These are phyloP conservation scores for Peromyscus attwateri DNA, from an alignment of 2,797 vertebrate species.

Conservation along the genomic window DNA sequence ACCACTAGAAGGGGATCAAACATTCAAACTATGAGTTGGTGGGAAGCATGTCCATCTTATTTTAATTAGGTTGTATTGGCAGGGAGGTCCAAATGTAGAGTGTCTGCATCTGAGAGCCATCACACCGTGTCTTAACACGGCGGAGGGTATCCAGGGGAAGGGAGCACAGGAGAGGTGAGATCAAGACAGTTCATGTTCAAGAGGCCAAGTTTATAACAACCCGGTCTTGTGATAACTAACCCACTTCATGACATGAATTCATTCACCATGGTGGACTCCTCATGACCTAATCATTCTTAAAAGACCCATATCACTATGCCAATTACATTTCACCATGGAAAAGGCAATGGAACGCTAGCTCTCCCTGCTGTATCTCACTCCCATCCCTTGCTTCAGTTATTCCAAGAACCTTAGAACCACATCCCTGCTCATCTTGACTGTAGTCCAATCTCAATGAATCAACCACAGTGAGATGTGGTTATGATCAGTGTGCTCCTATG, in stretches of 20 bases:
- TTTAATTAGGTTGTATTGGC: not conserved
- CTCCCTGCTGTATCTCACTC: not conserved
- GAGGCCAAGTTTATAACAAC: not conserved
- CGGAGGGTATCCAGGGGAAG: not conserved
- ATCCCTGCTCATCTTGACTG: not conserved
- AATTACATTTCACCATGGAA: not conserved
- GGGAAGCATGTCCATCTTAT: not conserved
- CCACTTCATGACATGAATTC: not conserved
- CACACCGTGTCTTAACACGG: not conserved
- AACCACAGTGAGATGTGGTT: not conserved
- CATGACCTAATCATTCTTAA: not conserved
- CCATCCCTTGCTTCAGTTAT: not conserved
- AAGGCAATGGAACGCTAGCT: not conserved
- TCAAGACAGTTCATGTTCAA: not conserved
- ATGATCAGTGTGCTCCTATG: not conserved
- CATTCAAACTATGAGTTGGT: not conserved
- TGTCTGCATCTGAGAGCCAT: not conserved
- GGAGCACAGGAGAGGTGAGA: too few species aligned
- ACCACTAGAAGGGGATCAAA: not conserved
- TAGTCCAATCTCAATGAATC: not conserved
- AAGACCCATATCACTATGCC: not conserved
- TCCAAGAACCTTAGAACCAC: not conserved
- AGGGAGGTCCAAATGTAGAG: not conserved
- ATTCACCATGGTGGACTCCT: not conserved
- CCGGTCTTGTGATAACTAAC: not conserved